Percentiles rank a stretch among this genome's conserved stretches.
These are phyloP conservation scores for Grammomys dolichurus DNA, from an alignment of 2,113 vertebrate species.

Conservation along the genomic window DNA sequence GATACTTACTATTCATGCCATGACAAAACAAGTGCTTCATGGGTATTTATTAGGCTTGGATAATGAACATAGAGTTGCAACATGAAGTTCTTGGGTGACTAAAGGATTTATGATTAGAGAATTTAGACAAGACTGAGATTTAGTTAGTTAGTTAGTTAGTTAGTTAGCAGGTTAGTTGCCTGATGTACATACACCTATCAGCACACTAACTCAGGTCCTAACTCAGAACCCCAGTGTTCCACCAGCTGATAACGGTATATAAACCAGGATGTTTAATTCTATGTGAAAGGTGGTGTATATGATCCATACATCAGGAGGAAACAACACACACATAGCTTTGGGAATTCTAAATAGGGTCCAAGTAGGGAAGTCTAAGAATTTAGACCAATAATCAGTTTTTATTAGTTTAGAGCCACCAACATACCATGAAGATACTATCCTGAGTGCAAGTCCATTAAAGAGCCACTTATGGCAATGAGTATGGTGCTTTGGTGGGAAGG, in stretches of 20 bases:
- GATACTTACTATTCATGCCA: not conserved
- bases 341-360: not conserved
- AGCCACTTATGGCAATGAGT: not conserved
- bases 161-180: not conserved
- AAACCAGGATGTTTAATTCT: not conserved
- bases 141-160: not conserved
- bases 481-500: not conserved
- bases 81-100: not conserved
- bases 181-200: not conserved
- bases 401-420: slow-evolving; percentile 33
- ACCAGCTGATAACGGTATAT: not conserved
- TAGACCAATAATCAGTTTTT: slow-evolving; percentile 3
- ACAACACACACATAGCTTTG: not conserved
- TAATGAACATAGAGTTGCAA: slow-evolving; percentile 27
- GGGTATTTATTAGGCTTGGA: slow-evolving; percentile 41
- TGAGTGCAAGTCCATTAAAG: slow-evolving; percentile 10
- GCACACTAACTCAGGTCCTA: too few relatives aligned
- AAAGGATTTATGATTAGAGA: not conserved
- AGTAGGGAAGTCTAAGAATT: not conserved
- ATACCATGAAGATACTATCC: not conserved
- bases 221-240: not conserved
- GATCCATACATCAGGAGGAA: not conserved
- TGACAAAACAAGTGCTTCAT: slow-evolving; percentile 5
- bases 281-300: not conserved
- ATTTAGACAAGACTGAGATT: not conserved